These are phyloP conservation scores for Marcusenius ussheri DNA, from an alignment of 2,113 vertebrate species.

Conservation along the genomic window DNA sequence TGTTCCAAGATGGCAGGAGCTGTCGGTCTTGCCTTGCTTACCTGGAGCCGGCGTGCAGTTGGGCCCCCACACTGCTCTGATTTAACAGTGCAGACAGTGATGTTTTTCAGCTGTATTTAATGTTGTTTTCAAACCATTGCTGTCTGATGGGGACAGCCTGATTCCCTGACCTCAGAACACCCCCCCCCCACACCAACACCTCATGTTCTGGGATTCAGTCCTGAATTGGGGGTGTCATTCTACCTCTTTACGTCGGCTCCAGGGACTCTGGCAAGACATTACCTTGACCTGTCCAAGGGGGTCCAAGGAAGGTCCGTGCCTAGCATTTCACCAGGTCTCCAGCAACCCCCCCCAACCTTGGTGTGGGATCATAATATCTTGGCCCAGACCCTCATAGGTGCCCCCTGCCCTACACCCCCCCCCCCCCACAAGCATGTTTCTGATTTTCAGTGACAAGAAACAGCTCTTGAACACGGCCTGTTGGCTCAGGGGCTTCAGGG, in stretches of 20 bases:
- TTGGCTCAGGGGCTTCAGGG: neutral
- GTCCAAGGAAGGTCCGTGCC: neutral
- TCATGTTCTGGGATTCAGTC: neutral
- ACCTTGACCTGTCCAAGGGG: neutral
- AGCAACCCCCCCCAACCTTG: neutral
- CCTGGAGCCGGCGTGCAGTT: neutral
- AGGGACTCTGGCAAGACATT: neutral
- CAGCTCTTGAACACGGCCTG: neutral
- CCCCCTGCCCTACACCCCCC: neutral
- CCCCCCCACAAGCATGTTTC: neutral
- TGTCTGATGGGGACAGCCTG: slow-evolving; percentile 4
- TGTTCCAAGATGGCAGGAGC: slow-evolving; percentile 1
- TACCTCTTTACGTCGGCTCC: neutral
- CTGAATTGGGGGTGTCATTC: slow-evolving; percentile 21
- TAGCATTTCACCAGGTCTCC: neutral
- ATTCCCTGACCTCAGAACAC: neutral
- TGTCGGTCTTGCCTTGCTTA: neutral
- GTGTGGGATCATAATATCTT: neutral
- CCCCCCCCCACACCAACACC: neutral
- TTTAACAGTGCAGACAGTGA: slow-evolving; percentile 8
- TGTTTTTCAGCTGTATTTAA: slow-evolving; percentile 14
- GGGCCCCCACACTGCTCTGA: slow-evolving; percentile 13
- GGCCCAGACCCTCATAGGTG: neutral
- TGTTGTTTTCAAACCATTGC: neutral
- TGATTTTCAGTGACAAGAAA: slow-evolving; percentile 3